These are phyloP conservation scores for Drosophila birchii DNA, from an alignment of 2,888 invertebrate species.

Conservation along the genomic window DNA sequence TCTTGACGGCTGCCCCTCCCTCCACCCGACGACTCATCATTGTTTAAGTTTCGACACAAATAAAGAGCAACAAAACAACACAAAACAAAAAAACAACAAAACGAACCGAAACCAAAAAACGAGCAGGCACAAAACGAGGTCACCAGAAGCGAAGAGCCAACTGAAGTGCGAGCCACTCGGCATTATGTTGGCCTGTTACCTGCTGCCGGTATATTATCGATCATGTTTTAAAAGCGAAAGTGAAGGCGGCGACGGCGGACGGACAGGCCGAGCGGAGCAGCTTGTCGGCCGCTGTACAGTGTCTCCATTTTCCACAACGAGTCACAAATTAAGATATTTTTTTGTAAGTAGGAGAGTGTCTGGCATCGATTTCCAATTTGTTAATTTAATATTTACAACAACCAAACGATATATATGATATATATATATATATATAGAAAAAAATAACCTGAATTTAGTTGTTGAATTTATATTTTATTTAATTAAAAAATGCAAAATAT, in stretches of 20 bases:
- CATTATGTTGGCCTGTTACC: conserved; percentile 72
- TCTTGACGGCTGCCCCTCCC: conserved; percentile 2
- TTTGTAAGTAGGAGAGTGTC: neutral
- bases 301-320: neutral
- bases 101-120: conserved; percentile 37
- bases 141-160: conserved; percentile 38
- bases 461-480: no score
- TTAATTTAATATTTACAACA: no score
- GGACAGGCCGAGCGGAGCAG: conserved; percentile 7
- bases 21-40: conserved; percentile 21
- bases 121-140: conserved; percentile 54
- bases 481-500: no score
- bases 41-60: conserved; percentile 59
- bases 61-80: conserved; percentile 41
- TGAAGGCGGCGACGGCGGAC: conserved; percentile 56
- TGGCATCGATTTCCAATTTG: neutral
- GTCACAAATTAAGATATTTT: neutral
- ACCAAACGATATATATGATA: no score
- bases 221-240: conserved; percentile 82
- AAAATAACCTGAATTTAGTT: no score
- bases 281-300: conserved; percentile 11
- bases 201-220: conserved; percentile 82
- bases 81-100: conserved; percentile 20
- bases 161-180: conserved; percentile 36
- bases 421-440: no score